Base-by-base conservation (phyloP, 35 echinoderm and acorn worm genomes). In the Apostichopus californicus region DNA sequence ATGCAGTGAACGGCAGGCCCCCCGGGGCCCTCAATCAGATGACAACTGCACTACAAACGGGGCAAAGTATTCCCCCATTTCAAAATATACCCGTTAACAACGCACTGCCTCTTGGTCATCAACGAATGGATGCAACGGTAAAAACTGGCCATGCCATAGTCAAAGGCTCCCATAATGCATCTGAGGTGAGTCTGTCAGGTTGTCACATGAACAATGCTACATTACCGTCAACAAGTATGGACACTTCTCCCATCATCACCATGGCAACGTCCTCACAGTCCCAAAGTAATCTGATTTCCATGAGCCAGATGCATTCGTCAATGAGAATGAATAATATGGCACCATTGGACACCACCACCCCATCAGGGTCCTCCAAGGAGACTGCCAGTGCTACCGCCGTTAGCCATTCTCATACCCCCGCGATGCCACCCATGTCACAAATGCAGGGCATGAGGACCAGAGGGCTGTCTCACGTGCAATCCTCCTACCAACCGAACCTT, bases 1-100 rank as follows among this genome's bases (percentile, higher is more conserved):
- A 79, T 56, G 58, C 78, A 60, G 65, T 92, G 78, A 58, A 28
- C 1, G 78, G 77, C 9, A 53, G 46, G 52, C 86, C 86, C 7
- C 86, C 60, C 8, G 86, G 86, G 18, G 28, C 34, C 10, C 10
- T 11, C 55, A 22, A 59, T 58, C 81, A n/a, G 0, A 20, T 58
- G 25, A 85, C 81, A 11, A 83, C 55, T 6, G 6, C 55, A 55
- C 34, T 18, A 17, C 64, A 68, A 18, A 5, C 22, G 5, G 12
- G 34, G 34, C 34, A 46, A 75, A 17, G 3, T 14, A 22, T 17
- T 3, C 4, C 21, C 71, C 71, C 14, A 4, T 14, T 14, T 14
- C 71, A 75, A 75, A 75, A 14, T 75, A 22, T 75, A 22, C 71
- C 71, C 5, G 71, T 75, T 75, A 46, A 46, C 34, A 46, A 46